These are phyloP conservation scores for Phalloptychus januarius DNA, from an alignment of 2,797 vertebrate genomes.

Conservation along the genomic window DNA sequence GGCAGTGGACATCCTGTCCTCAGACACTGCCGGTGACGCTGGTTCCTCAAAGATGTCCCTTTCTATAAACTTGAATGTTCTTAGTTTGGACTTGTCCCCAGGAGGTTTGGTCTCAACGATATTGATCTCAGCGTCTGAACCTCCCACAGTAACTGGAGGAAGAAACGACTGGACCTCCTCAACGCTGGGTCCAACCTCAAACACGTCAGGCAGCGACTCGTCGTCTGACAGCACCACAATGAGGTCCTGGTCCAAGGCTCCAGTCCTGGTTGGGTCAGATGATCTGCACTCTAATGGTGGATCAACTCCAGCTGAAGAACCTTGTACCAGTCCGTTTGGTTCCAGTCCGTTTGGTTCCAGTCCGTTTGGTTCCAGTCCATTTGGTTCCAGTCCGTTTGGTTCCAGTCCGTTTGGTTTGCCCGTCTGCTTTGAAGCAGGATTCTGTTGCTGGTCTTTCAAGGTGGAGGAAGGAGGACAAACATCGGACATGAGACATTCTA, in stretches of 20 bases:
- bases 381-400: too few species aligned
- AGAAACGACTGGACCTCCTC: background rate
- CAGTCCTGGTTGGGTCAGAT: background rate
- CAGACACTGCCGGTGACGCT: background rate
- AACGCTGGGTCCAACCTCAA: background rate
- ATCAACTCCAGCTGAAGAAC: too few species aligned
- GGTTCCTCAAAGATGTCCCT: background rate
- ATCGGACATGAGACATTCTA: accelerated
- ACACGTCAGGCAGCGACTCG: background rate
- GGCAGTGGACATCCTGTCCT: constrained; percentile 16
- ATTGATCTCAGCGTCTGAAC: background rate
- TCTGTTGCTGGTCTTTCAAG: background rate
- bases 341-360: background rate
- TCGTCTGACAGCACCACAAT: background rate
- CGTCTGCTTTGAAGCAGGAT: constrained; percentile 37
- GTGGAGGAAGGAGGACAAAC: background rate
- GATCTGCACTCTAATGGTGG: too few species aligned
- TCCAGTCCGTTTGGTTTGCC: constrained; percentile 21
- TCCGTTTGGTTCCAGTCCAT: background rate
- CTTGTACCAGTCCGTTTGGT: background rate
- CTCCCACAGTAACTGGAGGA: background rate
- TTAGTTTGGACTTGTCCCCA: background rate
- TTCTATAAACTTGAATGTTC: background rate
- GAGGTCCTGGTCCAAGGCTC: background rate
- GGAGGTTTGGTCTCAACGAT: background rate